These are phyloP conservation scores for Tetragnatha versicolor DNA, from an alignment of 1,140 invertebrate genomes.

Conservation along the genomic window DNA sequence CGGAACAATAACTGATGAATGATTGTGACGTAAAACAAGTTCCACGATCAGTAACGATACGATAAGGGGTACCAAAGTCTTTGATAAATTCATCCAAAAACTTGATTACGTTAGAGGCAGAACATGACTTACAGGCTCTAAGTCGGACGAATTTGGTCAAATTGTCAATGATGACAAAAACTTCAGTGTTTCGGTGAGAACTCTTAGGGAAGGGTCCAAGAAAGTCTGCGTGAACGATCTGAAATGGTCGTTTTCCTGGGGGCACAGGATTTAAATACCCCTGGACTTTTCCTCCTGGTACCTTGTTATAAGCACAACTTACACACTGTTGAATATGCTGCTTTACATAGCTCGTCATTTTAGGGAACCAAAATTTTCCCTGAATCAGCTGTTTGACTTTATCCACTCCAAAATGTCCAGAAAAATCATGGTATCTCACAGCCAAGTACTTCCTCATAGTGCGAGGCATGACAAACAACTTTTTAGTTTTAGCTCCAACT, in stretches of 20 bases:
- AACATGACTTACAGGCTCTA: background rate
- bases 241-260: background rate
- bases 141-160: background rate
- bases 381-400: background rate
- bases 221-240: background rate
- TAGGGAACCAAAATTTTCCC: background rate
- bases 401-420: background rate
- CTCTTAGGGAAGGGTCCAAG: background rate
- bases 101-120: background rate
- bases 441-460: background rate
- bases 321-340: background rate
- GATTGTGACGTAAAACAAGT: background rate
- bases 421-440: background rate
- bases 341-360: background rate
- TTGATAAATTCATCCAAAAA: background rate
- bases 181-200: background rate
- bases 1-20: background rate
- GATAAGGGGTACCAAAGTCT: background rate
- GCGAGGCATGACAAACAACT: background rate
- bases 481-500: too few species aligned
- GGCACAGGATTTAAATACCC: background rate
- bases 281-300: background rate
- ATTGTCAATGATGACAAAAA: background rate
- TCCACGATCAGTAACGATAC: background rate
- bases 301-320: background rate